These are phyloP conservation scores for Idaea aversata DNA, from an alignment of 2,888 invertebrate genomes.

Conservation along the genomic window DNA sequence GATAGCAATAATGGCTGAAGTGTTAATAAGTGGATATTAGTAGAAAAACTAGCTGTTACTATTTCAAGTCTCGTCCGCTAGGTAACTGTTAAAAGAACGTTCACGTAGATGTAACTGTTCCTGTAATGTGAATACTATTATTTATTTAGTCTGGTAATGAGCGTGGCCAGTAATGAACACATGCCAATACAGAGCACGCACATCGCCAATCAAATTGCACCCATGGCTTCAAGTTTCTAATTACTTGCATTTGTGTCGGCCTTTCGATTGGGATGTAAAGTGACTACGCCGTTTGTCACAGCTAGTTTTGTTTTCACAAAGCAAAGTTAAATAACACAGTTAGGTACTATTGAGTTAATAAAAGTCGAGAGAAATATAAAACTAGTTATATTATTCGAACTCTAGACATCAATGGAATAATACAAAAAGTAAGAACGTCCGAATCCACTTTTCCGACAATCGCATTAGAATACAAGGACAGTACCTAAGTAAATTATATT, in stretches of 20 bases:
- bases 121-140: slow-evolving; percentile 61
- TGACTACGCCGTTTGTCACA: neutral
- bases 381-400: neutral
- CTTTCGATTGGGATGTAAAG: neutral
- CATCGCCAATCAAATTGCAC: slow-evolving; percentile 57
- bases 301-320: neutral
- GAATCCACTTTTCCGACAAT: neutral
- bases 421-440: neutral
- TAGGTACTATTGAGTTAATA: neutral
- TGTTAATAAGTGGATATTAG: slow-evolving; percentile 9
- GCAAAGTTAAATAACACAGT: neutral
- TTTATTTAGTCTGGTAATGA: slow-evolving; percentile 70
- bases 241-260: slow-evolving; percentile 8
- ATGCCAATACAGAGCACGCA: slow-evolving; percentile 70
- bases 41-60: neutral
- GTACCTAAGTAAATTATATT: neutral
- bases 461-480: slow-evolving; percentile 1
- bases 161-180: slow-evolving; percentile 71
- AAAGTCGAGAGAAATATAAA: neutral
- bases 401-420: slow-evolving; percentile 1
- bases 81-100: neutral
- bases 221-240: slow-evolving; percentile 7
- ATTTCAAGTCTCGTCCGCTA: neutral
- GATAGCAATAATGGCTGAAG: slow-evolving; percentile 34
- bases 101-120: slow-evolving; percentile 57